Conservation (phyloP, 1,140 invertebrate genomes). For the Ditylenchus dipsaci region DNA sequence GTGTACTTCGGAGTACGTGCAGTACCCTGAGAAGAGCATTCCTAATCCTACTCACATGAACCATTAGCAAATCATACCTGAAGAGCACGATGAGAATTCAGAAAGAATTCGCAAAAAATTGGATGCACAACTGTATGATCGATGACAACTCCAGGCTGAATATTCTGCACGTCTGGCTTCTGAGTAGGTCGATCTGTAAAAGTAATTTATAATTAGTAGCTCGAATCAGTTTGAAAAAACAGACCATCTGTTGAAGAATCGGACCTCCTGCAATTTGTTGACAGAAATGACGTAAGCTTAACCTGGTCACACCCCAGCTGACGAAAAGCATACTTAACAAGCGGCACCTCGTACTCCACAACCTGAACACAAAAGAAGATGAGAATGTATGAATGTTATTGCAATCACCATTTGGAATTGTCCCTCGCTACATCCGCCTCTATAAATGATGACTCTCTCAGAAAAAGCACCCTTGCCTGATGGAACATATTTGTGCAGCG, state of each 20-base stretch:
- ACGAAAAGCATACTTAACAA: slow-evolving; percentile 10
- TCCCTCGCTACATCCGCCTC: slow-evolving; percentile 32
- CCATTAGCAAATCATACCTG: slow-evolving; percentile 27
- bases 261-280: slow-evolving; percentile 28
- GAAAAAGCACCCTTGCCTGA: neutral
- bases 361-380: slow-evolving; percentile 12
- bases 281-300: slow-evolving; percentile 24
- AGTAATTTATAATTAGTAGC: neutral
- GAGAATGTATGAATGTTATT: neutral
- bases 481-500: slow-evolving; percentile 17
- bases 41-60: neutral
- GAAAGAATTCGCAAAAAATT: slow-evolving; percentile 32
- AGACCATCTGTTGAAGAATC: slow-evolving; percentile 20
- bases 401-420: slow-evolving; percentile 24
- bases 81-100: slow-evolving; percentile 34
- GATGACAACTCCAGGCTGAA: slow-evolving; percentile 32
- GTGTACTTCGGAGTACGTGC: slow-evolving; percentile 39
- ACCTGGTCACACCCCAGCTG: neutral
- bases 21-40: slow-evolving; percentile 31
- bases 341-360: slow-evolving; percentile 27
- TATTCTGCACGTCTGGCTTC: slow-evolving; percentile 32
- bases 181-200: slow-evolving; percentile 24
- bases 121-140: slow-evolving; percentile 38
- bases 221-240: neutral
- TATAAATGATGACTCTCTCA: slow-evolving; percentile 25